Evolutionary conservation across 37 sponge, comb jelly and placozoan genomes (phyloP), one percentile per base, ranked within the genome.

Genomic region (Spongilla lacustris): DNA sequence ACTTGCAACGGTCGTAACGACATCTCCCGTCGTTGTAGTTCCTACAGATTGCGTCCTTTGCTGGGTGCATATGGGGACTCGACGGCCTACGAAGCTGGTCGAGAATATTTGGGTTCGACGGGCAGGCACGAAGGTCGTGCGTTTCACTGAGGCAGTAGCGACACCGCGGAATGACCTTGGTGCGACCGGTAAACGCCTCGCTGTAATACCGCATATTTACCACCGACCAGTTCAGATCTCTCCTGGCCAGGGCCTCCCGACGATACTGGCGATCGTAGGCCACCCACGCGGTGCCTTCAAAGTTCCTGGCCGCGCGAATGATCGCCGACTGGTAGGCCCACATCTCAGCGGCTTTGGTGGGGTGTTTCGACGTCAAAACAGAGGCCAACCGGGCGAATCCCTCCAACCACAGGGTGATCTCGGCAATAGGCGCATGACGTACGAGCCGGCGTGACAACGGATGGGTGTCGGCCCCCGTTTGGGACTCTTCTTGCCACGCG

Each of bases 251-350:
- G 26, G 79, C 79, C 29, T 78, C 66, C 79, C 66, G 26, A n/a
- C 79, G 26, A 46, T 30, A 78, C 24, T 31, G 31, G 58, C 66
- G 50, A 49, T 78, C 79, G 29, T 78, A 78, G 66, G 50, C 26
- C 23, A 78, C 79, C 79, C 79, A 78, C 24, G 58, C 13, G n/a
- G 26, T n/a, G 24, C 66, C 79, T 23, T 50, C 79, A 50, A 30
- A 78, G 33, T 75, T 75, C 35, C 76, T 28, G 26, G 31, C 76
- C 11, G 76, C 76, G 23, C 76, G 29, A 24, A 75, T 23, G 76
- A 75, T 75, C 3, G 76, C 24, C 23, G 76, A 28, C 9, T 75
- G 76, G 76, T 75, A 75, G 26, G 76, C 76, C 35, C 31, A 75
- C 23, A 75, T 23, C 33, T 75, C 76, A 5, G 76, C 32, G 31